Evolutionary conservation across 2,888 invertebrate species (phyloP), one percentile per base, ranked within the genome.

Genomic region (Microchrysa polita): DNA sequence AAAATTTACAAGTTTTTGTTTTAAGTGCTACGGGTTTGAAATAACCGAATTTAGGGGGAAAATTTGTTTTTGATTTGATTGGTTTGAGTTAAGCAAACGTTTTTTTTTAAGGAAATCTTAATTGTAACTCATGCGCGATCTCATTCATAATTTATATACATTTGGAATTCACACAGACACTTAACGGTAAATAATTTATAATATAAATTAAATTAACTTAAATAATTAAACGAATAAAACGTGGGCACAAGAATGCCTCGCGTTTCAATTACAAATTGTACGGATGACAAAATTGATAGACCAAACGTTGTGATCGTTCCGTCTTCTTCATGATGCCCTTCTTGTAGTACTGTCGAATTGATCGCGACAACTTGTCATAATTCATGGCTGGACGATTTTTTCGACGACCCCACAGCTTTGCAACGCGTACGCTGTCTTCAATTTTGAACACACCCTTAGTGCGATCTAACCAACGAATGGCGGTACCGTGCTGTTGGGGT

Each of bases 311-410:
- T 79, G 97, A 97, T 77, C 98, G 89, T 83, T 97, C 97, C 0
- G 98, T 98, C 86, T 99, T 99, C 89, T 97, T 97, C 95, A 98
- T 97, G 84, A 98, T 98, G 73, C 97, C 97, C 86, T 98, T 99
- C 86, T 98, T 98, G 89, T 99, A 99, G 87, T 98, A 98, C 85
- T 99, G 98, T 69, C 99, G 88, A 82, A 99, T 97, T 79, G 97
- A 98, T 73, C 99, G 90, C 77, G 97, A 97, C 65, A 99, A 87
- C 85, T 99, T 99, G 88, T 99, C 99, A 87, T 99, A 99, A 88
- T 99, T 99, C 98, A 99, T 99, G 34, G 97, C 97, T 0, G 98
- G 97, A 10, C 98, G 89, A 87, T 99, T 98, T 86, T 99, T 99
- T 78, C 98, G 89, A 81, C 95, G 93, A 76, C 99, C 99, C 99